These are phyloP conservation scores for Melolontha melolontha DNA, from an alignment of 2,888 invertebrate species.

Conservation along the genomic window DNA sequence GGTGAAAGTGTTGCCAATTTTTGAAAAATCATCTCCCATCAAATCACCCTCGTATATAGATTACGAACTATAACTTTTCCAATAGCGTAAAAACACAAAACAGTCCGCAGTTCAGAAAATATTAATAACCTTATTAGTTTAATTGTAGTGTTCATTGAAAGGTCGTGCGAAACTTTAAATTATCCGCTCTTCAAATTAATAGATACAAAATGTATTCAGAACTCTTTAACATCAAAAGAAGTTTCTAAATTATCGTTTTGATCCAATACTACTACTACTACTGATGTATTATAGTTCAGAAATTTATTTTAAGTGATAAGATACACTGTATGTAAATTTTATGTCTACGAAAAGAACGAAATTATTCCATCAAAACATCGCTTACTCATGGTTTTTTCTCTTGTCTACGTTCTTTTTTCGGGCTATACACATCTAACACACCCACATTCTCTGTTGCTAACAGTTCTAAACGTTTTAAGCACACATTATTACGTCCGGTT, in stretches of 20 bases:
- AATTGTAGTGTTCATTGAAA: constrained; percentile 24
- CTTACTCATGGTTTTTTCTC: constrained; percentile 20
- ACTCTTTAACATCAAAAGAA: background rate
- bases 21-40: too few species aligned
- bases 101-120: constrained; percentile 11
- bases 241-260: background rate
- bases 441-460: constrained; percentile 33
- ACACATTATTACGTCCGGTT: constrained; percentile 34
- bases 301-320: too few species aligned
- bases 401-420: constrained; percentile 9
- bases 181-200: constrained; percentile 11
- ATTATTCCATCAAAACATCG: background rate
- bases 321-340: too few species aligned
- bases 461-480: constrained; percentile 36
- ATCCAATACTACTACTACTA: too few species aligned
- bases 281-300: too few species aligned
- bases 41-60: too few species aligned
- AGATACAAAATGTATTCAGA: background rate
- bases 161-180: constrained; percentile 28
- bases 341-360: background rate
- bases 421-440: constrained; percentile 21
- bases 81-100: too few species aligned
- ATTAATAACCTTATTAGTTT: constrained; percentile 35
- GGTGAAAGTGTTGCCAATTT: too few species aligned
- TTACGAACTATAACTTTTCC: too few species aligned